Percentiles rank a stretch among this genome's conserved stretches.
phyloP scores from a whole-genome alignment of 2,113 vertebrate species.

The Hypanus sabinus region DNA sequence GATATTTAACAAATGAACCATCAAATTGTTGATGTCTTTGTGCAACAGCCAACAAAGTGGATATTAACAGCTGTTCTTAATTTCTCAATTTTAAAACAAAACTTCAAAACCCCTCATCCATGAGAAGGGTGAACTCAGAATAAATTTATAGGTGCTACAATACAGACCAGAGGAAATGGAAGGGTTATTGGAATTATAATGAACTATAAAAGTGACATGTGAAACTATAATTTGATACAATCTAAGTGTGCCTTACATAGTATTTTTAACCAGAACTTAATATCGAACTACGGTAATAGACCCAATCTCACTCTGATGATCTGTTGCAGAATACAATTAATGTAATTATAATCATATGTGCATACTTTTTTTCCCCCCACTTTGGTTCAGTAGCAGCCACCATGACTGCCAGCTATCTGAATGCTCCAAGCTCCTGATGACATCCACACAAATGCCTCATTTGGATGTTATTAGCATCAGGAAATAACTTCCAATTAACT shows the following conservation, averaged over 20 bases:
- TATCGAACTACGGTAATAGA: background rate
- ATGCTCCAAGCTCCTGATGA: background rate
- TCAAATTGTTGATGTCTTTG: conserved; percentile 24
- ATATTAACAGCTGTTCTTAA: conserved; percentile 8
- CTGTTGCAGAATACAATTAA: conserved; percentile 19
- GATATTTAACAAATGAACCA: conserved; percentile 18
- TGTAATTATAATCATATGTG: background rate
- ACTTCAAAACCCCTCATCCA: background rate
- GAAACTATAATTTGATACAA: background rate
- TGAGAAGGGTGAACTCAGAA: too few relatives aligned
- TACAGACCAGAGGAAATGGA: background rate
- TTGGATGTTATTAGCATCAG: background rate
- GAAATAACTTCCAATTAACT: conserved; percentile 1
- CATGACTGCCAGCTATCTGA: background rate
- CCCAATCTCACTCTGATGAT: background rate
- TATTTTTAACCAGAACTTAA: background rate
- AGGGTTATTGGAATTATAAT: background rate
- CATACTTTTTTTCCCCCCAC: background rate
- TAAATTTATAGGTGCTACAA: background rate
- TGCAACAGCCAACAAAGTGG: background rate
- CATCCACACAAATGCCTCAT: background rate
- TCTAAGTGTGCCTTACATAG: background rate
- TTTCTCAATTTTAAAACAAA: background rate
- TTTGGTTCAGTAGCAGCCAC: background rate
- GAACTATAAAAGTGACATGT: background rate